Evolutionary conservation across 2,888 invertebrate genomes (phyloP), one percentile per base, ranked within the genome.

Genomic region (Spicauda simplicius): DNA sequence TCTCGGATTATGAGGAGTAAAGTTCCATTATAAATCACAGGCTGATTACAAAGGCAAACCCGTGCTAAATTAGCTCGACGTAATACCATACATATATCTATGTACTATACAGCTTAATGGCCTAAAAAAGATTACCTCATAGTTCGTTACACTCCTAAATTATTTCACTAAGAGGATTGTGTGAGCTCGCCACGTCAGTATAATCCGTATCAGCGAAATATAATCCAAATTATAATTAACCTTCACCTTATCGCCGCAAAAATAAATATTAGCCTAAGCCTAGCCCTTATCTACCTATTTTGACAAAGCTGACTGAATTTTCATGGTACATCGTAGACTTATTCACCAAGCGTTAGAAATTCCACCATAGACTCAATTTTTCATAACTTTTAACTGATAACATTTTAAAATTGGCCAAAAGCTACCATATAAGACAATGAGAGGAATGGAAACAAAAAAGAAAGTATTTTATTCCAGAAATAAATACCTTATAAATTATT

Each of bases 201-300:
- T 64, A 61, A 61, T 61, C 41, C 11, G 53, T 53, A 48, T 48
- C 53, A 53, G 20, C 37, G 37, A 60, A 66, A 66, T 59, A 48
- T 55, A 71, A 33, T 70, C 70, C 68, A 72, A 77, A 74, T 77
- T 72, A 77, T 69, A 73, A 82, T 81, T 86, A 81, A 86, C 87
- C 87, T 87, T 88, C 83, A 86, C 80, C 83, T 88, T 90, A 90
- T 90, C 88, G 77, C 67, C 70, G 70, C 68, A 75, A 76, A 70
- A 77, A 78, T 77, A 77, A 84, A 84, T 79, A 78, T 76, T 78
- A 73, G 83, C 82, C 0, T 45, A 45, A 16, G 33, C 19, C 12
- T 16, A 48, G 16, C 8, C 16, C 55, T 48, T 54, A 62, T 48
- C 41, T 12, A 16, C 11, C 6, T 11, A 45, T 14, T 16, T 12